Evolutionary conservation across 2,113 vertebrate genomes (phyloP).

Genomic region (Eupsittula cactorum): DNA sequence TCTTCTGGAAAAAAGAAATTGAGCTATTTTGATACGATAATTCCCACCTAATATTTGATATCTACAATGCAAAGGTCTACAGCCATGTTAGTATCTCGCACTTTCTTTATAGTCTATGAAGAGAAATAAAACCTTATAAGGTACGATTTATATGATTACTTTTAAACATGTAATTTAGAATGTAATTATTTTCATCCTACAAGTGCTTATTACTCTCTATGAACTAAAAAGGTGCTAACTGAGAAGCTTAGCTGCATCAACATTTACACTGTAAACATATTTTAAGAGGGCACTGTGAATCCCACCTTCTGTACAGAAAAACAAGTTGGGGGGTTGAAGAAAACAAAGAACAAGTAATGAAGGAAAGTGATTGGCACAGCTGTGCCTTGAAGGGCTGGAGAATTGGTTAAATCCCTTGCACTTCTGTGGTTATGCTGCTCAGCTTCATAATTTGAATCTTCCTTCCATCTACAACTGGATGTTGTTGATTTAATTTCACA

Average conservation of each 20-base stretch:
- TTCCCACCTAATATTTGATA: not conserved
- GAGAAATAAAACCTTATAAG: not conserved
- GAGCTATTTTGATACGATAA: not conserved
- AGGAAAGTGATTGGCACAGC: not conserved
- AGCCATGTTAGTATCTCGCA: not conserved
- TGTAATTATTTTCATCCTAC: not conserved
- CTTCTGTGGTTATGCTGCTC: not conserved
- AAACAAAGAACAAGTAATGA: not conserved
- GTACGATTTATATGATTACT: not conserved
- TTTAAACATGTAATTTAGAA: not conserved
- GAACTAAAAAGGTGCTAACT: not conserved
- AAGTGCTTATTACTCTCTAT: not conserved
- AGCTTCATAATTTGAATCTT: constrained; percentile 18
- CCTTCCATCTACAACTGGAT: not conserved
- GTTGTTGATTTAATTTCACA: constrained; percentile 37
- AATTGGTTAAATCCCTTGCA: not conserved
- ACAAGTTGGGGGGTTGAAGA: not conserved
- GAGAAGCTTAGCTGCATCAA: not conserved
- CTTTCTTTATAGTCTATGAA: not conserved
- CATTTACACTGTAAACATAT: not conserved
- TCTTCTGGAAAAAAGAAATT: constrained; percentile 3
- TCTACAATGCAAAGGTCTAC: not conserved
- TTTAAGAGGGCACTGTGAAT: not conserved
- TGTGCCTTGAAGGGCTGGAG: not conserved
- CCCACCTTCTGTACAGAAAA: not conserved